Percentiles rank a stretch among this genome's conserved stretches.
Evolutionary conservation across 2,797 vertebrate species (phyloP).

Genomic region (Notamacropus eugenii): DNA sequence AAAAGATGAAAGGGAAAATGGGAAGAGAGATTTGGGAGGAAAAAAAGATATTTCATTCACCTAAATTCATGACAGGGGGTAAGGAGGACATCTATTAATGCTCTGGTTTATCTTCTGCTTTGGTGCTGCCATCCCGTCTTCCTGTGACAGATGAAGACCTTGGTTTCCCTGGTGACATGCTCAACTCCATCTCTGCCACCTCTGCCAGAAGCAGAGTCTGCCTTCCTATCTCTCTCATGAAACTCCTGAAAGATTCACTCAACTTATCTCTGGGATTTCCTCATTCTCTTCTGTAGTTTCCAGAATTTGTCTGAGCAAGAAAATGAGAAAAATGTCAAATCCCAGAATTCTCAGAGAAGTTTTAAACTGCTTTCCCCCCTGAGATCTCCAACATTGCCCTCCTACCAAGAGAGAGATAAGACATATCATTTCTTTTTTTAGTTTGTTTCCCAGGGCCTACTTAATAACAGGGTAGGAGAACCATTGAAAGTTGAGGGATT

Average conservation of each 20-base stretch:
- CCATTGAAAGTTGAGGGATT: too few species aligned
- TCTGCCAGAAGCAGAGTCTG: background rate
- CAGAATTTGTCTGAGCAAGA: background rate
- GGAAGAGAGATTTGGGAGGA: too few species aligned
- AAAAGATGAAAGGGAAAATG: too few species aligned
- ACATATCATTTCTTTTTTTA: too few species aligned
- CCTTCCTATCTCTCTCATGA: background rate
- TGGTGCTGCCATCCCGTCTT: background rate
- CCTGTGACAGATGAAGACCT: background rate
- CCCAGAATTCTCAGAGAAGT: background rate
- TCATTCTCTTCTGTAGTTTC: background rate
- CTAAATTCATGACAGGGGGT: too few species aligned
- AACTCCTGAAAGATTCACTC: background rate
- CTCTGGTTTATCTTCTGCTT: background rate
- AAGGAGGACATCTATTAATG: background rate
- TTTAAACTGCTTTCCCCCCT: background rate
- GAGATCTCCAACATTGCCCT: too few species aligned
- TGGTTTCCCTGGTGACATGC: background rate
- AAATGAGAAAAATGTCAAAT: background rate
- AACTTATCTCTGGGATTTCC: too few species aligned
- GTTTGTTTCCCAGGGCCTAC: too few species aligned
- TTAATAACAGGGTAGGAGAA: too few species aligned
- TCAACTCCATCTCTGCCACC: background rate
- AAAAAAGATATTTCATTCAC: too few species aligned
- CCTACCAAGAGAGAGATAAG: too few species aligned